phyloP scores from a whole-genome alignment of 2,888 invertebrate species.

The Nephrotoma appendiculata region DNA sequence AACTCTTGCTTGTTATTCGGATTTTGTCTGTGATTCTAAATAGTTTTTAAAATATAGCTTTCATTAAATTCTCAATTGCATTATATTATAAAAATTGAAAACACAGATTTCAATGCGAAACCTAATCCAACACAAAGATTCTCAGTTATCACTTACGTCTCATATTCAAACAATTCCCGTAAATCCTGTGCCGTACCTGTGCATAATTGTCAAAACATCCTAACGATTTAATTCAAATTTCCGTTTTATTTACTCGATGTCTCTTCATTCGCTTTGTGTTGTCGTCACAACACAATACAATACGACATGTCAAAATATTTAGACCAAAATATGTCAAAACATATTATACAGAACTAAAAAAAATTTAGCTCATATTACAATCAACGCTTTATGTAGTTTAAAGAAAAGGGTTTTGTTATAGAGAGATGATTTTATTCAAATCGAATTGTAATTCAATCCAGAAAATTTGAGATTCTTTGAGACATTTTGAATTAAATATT shows the following conservation, averaged over 20 bases:
- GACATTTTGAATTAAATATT: background rate
- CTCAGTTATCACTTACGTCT: background rate
- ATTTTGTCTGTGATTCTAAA: too few relatives aligned
- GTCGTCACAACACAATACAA: background rate
- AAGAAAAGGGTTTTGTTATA: background rate
- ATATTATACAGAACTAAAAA: background rate
- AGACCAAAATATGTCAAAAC: conserved; percentile 10
- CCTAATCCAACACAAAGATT: background rate
- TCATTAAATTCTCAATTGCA: too few relatives aligned
- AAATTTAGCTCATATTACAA: background rate
- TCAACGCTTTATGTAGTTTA: background rate
- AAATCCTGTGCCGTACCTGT: background rate
- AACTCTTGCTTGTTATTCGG: too few relatives aligned
- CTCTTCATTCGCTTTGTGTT: background rate
- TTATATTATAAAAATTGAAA: too few relatives aligned
- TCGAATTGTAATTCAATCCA: background rate
- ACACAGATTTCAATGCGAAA: too few relatives aligned
- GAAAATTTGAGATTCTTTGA: background rate
- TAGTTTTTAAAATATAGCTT: too few relatives aligned
- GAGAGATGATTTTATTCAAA: background rate
- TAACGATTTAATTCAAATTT: background rate
- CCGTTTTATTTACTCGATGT: background rate
- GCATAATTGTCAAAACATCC: background rate
- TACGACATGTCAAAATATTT: conserved; percentile 10
- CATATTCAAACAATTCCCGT: background rate